A percentile compares a stretch with the other conserved stretches of the same genome.
These are phyloP conservation scores for Drosophila teissieri DNA, from an alignment of 1,140 invertebrate species.

Conservation along the genomic window DNA sequence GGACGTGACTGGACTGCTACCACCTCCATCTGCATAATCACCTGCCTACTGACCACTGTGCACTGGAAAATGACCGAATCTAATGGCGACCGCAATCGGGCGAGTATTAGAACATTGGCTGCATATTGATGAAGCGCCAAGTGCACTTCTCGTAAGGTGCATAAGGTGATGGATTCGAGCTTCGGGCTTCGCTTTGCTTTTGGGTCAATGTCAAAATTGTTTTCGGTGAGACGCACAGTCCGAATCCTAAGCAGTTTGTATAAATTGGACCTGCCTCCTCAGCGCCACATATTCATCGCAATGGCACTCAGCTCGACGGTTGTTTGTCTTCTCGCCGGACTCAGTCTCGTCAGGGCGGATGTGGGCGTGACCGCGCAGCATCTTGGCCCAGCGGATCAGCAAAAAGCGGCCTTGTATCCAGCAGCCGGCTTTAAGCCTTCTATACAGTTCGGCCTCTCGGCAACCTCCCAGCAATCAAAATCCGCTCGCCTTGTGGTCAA, in stretches of 20 bases:
- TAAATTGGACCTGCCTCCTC: constrained; percentile 35
- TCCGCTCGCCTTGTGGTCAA: constrained; percentile 65
- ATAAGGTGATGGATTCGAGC: constrained; percentile 32
- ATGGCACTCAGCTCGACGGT: constrained; percentile 56
- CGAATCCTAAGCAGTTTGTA: constrained; percentile 61
- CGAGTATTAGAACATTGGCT: constrained; percentile 63
- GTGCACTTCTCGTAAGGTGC: constrained; percentile 42
- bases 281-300: constrained; percentile 29
- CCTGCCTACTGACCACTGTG: constrained; percentile 41
- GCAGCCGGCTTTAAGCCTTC: constrained; percentile 41
- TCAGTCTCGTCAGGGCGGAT: constrained; percentile 37
- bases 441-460: constrained; percentile 28
- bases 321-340: constrained; percentile 23
- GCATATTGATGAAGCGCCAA: constrained; percentile 66
- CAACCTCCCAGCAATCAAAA: constrained; percentile 27
- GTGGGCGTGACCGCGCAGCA: constrained; percentile 1
- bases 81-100: constrained; percentile 26
- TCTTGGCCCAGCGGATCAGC: constrained; percentile 23
- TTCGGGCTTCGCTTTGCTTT: constrained; percentile 33
- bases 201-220: constrained; percentile 73
- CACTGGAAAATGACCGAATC: constrained; percentile 47
- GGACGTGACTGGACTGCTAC: constrained; percentile 61
- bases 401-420: constrained; percentile 18
- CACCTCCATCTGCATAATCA: constrained; percentile 20
- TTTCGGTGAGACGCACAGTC: constrained; percentile 26